Percentiles rank a stretch among this genome's conserved stretches.
Evolutionary conservation across 2,797 vertebrate genomes (phyloP).

Genomic region (Coluber constrictor): DNA sequence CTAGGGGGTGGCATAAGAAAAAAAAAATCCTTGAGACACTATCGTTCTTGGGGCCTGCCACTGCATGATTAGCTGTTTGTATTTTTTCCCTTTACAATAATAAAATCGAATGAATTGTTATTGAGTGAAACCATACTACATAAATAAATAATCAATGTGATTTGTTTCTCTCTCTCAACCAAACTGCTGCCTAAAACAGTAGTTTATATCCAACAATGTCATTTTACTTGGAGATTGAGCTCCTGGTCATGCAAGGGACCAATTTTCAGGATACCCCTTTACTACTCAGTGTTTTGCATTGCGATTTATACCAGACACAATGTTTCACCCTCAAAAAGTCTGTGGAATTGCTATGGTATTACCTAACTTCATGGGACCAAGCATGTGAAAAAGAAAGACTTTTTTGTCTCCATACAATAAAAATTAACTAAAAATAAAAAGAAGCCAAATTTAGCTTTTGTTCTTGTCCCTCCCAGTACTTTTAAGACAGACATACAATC

Average conservation of each 20-base stretch:
- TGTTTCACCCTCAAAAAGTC: not conserved
- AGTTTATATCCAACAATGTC: not conserved
- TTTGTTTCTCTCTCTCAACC: not conserved
- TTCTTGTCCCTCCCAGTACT: not conserved
- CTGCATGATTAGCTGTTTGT: not conserved
- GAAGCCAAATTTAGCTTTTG: not conserved
- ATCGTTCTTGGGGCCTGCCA: not conserved
- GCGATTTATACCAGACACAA: not conserved
- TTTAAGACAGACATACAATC: not conserved
- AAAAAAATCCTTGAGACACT: constrained; percentile 1
- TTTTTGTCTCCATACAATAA: not conserved
- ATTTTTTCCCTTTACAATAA: not conserved
- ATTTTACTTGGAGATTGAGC: not conserved
- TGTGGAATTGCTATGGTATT: not conserved
- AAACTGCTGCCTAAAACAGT: not conserved
- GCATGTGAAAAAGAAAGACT: not conserved
- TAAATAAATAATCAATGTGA: not conserved
- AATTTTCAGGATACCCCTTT: not conserved
- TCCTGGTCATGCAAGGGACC: not conserved
- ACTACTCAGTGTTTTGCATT: not conserved
- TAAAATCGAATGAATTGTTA: not conserved
- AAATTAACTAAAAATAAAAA: not conserved
- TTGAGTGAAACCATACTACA: not conserved
- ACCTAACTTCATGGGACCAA: not conserved
- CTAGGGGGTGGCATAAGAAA: not conserved